These are phyloP conservation scores for Drosophila ficusphila DNA, from an alignment of 1,140 invertebrate species.

Conservation along the genomic window DNA sequence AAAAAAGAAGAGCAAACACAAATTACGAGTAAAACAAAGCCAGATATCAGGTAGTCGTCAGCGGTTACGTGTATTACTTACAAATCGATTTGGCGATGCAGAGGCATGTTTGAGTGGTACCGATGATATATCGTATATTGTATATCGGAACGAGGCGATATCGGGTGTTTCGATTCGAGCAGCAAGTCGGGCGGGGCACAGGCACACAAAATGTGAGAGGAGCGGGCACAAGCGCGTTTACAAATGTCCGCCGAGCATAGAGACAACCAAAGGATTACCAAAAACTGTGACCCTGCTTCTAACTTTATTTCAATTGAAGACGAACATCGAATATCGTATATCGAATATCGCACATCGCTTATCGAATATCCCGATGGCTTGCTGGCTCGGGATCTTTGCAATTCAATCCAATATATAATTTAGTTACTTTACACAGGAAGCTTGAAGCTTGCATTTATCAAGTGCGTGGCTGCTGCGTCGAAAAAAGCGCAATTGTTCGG, in stretches of 20 bases:
- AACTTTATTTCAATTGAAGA: slow-evolving; percentile 81
- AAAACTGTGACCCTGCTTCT: slow-evolving; percentile 49
- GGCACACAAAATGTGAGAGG: slow-evolving; percentile 56
- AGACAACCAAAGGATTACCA: slow-evolving; percentile 67
- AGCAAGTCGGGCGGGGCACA: slow-evolving; percentile 62
- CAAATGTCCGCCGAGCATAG: slow-evolving; percentile 72
- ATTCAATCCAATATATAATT: slow-evolving; percentile 6
- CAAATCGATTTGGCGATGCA: slow-evolving; percentile 64
- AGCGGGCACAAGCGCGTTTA: slow-evolving; percentile 75
- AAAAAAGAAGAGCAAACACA: slow-evolving; percentile 22
- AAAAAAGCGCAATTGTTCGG: slow-evolving; percentile 74
- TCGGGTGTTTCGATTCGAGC: slow-evolving; percentile 44
- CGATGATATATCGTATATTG: too few species aligned
- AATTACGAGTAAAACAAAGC: slow-evolving; percentile 40
- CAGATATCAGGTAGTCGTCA: slow-evolving; percentile 26
- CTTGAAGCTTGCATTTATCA: slow-evolving; percentile 48
- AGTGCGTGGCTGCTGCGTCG: slow-evolving; percentile 61
- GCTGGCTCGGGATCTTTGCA: slow-evolving; percentile 25
- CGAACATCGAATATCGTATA: too few species aligned
- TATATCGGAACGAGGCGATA: slow-evolving; percentile 30
- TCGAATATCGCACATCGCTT: too few species aligned
- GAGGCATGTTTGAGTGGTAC: slow-evolving; percentile 46
- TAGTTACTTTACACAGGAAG: slow-evolving; percentile 35
- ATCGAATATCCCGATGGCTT: slow-evolving; percentile 29
- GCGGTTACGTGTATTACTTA: slow-evolving; percentile 68